These are phyloP conservation scores for Altica lythri DNA, from an alignment of 2,888 invertebrate species.

Conservation along the genomic window DNA sequence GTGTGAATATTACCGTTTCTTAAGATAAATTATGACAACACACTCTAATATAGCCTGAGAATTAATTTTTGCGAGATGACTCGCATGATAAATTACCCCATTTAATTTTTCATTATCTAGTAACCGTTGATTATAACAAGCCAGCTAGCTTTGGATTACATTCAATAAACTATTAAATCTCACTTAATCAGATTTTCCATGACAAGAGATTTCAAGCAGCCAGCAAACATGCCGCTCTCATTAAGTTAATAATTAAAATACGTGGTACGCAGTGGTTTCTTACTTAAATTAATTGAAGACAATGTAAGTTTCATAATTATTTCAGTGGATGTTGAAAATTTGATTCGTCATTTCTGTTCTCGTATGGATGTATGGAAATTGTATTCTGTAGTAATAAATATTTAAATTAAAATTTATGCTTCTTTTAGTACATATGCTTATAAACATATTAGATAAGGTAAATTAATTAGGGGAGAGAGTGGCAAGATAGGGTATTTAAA, in stretches of 20 bases:
- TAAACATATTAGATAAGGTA: too few relatives aligned
- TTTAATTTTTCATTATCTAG: constrained; percentile 13
- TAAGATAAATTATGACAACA: too few relatives aligned
- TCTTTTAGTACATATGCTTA: too few relatives aligned
- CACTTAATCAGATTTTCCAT: constrained; percentile 44
- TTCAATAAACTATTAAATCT: constrained; percentile 46
- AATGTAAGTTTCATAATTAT: constrained; percentile 29
- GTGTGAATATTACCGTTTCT: too few relatives aligned
- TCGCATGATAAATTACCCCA: constrained; percentile 5
- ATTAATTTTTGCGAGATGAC: not conserved
- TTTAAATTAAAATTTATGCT: too few relatives aligned
- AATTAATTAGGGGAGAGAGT: too few relatives aligned
- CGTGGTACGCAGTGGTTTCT: constrained; percentile 21
- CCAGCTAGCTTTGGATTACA: constrained; percentile 42
- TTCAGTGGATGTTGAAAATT: constrained; percentile 18
- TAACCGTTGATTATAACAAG: constrained; percentile 34
- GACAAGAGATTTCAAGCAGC: constrained; percentile 40
- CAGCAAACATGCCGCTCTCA: constrained; percentile 41
- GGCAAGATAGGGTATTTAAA: too few relatives aligned
- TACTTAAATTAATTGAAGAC: constrained; percentile 28
- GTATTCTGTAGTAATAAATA: too few relatives aligned
- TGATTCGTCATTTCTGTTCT: constrained; percentile 27
- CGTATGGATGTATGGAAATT: too few relatives aligned
- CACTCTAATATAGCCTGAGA: too few relatives aligned
- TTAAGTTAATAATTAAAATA: constrained; percentile 43